Base-by-base conservation (phyloP, 2,888 invertebrate species). In the Sphaerophoria rueppellii region DNA sequence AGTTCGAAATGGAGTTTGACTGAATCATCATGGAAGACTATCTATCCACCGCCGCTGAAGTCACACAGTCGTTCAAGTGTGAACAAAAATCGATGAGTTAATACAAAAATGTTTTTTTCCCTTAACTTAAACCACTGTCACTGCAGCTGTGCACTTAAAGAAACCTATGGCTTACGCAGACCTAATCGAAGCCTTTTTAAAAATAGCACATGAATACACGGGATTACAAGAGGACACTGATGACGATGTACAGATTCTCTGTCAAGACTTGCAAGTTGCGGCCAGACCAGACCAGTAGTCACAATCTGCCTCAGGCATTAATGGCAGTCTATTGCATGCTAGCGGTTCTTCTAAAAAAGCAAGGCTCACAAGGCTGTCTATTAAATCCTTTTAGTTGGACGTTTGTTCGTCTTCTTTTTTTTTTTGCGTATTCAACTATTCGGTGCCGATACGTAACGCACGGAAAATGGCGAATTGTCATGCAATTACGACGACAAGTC, bases 401-500 rank as follows among this genome's bases (percentile, higher is more conserved):
- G 46, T 57, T 60, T 40, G 57, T 76, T 72, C 63, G 71, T 71
- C 75, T n/a, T 37, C 55, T 70, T 70, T 50, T 37, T 35, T 50
- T 16, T 43, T 35, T 32, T 40, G 16, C 40, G 9, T 14, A 11
- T 9, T 60, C 52, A 16, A 6, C 12, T 50, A 48, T 37, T 16
- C 14, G 58, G 32, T 61, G 70, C 37, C 14, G 58, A 76, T 81
- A 81, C 85, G 81, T 85, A 81, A 85, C 73, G 85, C 81, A 81
- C 72, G 70, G 81, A 81, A 85, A 70, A 81, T 85, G 76, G 81
- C 34, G 76, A 81, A 81, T 76, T 85, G 85, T 85, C 85, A 85
- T 85, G 85, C 85, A 85, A 85, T 85, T 85, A 81, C 85, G 76
- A 77, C 81, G 85, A 81, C 85, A 85, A 81, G 81, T 81, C 85